Percentiles rank a stretch among this genome's conserved stretches.
These are phyloP conservation scores for Mirounga angustirostris DNA, from an alignment of 2,113 vertebrate species.

Conservation along the genomic window DNA sequence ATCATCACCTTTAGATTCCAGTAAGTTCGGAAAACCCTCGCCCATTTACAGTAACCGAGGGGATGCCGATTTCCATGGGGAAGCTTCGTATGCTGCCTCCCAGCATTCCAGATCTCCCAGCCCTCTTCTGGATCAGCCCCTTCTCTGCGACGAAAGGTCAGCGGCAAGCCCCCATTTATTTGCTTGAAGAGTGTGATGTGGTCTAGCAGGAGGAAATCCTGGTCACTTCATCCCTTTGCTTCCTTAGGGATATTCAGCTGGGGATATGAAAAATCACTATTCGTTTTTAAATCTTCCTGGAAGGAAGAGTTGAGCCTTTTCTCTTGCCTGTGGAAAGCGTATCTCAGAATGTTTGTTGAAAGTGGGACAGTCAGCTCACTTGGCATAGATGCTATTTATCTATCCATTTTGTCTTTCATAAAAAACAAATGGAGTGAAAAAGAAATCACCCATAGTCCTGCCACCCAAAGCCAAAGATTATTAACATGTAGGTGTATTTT, in stretches of 20 bases:
- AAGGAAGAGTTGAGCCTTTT: background rate
- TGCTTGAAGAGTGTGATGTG: background rate
- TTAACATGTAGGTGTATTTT: background rate
- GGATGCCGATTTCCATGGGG: background rate
- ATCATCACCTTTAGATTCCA: slow-evolving; percentile 61
- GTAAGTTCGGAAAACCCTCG: slow-evolving; percentile 19
- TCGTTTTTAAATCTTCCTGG: background rate
- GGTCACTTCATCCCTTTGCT: background rate
- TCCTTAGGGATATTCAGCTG: slow-evolving; percentile 20
- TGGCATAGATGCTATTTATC: background rate
- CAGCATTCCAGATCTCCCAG: slow-evolving; percentile 46
- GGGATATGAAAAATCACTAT: background rate
- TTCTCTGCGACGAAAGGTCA: slow-evolving; percentile 78
- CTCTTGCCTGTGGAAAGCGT: background rate
- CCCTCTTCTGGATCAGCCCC: slow-evolving; percentile 51
- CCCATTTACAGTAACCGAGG: background rate
- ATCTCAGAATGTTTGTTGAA: background rate
- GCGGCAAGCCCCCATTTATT: background rate
- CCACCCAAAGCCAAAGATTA: background rate
- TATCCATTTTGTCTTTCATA: slow-evolving; percentile 31
- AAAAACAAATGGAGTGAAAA: background rate
- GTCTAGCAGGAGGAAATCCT: background rate
- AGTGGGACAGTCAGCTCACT: background rate
- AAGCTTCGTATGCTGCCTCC: slow-evolving; percentile 32
- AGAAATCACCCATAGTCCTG: background rate